phyloP scores from a whole-genome alignment of 1,140 invertebrate species.

The Aphidius gifuensis region DNA sequence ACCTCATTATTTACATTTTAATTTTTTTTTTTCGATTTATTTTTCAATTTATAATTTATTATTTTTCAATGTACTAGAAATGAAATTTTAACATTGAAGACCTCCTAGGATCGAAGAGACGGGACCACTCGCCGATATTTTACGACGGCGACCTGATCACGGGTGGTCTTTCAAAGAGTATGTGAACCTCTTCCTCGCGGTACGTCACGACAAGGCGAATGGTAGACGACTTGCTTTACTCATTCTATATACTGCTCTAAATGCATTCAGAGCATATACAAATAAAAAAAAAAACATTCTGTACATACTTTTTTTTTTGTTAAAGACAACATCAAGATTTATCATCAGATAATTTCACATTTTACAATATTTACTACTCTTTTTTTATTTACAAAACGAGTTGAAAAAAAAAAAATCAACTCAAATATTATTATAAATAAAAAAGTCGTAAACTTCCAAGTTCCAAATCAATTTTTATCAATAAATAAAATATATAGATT shows the following conservation, averaged over 20 bases:
- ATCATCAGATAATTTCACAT: too few relatives aligned
- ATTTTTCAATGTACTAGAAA: conserved; percentile 6
- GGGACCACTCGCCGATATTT: conserved; percentile 23
- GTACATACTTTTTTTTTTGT: too few relatives aligned
- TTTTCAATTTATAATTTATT: conserved; percentile 1
- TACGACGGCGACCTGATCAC: conserved; percentile 30
- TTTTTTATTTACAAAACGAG: too few relatives aligned
- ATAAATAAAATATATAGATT: too few relatives aligned
- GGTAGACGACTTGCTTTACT: conserved; percentile 23
- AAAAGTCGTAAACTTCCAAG: too few relatives aligned
- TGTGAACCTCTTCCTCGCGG: conserved; percentile 5
- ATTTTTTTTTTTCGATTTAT: neutral
- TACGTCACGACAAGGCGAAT: conserved; percentile 28
- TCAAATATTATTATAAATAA: too few relatives aligned
- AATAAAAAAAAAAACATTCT: conserved; percentile 2
- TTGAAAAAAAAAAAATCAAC: too few relatives aligned
- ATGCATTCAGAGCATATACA: conserved; percentile 11
- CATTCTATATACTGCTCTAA: conserved; percentile 4
- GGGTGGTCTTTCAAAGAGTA: conserved; percentile 41
- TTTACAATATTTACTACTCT: too few relatives aligned
- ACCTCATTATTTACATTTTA: neutral
- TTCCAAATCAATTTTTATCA: too few relatives aligned
- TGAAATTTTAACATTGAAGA: neutral
- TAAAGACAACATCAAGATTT: too few relatives aligned
- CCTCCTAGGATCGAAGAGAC: conserved; percentile 18